phyloP scores from a whole-genome alignment of 1,140 invertebrate genomes.

The Meteorus sp. region DNA sequence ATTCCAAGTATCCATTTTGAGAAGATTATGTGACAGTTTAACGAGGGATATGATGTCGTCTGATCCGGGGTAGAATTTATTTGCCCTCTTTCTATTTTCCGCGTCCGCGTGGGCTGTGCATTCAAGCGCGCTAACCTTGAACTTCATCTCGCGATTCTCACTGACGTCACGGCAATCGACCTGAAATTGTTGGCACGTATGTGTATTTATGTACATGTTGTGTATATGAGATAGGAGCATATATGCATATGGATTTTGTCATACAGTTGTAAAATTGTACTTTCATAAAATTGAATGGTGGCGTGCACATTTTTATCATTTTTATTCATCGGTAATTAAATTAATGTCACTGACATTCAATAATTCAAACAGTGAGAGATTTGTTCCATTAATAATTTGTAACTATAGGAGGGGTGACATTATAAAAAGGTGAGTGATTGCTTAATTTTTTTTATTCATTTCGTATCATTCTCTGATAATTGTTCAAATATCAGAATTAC shows the following conservation, averaged over 20 bases:
- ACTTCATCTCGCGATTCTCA: slow-evolving; percentile 53
- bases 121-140: slow-evolving; percentile 53
- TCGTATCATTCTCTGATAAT: too few relatives aligned
- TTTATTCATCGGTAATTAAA: too few relatives aligned
- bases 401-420: too few relatives aligned
- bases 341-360: too few relatives aligned
- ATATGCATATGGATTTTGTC: neutral
- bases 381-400: too few relatives aligned
- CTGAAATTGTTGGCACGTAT: slow-evolving; percentile 39
- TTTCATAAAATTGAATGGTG: too few relatives aligned
- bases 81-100: slow-evolving; percentile 48
- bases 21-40: neutral
- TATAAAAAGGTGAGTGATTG: too few relatives aligned
- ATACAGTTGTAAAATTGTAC: neutral
- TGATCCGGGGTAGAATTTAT: slow-evolving; percentile 38
- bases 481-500: too few relatives aligned
- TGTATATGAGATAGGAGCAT: too few relatives aligned
- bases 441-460: too few relatives aligned
- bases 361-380: too few relatives aligned
- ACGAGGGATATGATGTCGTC: neutral
- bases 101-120: slow-evolving; percentile 44
- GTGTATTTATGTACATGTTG: slow-evolving; percentile 1
- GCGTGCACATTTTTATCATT: too few relatives aligned
- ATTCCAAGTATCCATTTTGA: neutral
- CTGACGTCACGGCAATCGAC: slow-evolving; percentile 56